phyloP scores from a whole-genome alignment of 2,797 vertebrate species.

The Takifugu ocellatus region DNA sequence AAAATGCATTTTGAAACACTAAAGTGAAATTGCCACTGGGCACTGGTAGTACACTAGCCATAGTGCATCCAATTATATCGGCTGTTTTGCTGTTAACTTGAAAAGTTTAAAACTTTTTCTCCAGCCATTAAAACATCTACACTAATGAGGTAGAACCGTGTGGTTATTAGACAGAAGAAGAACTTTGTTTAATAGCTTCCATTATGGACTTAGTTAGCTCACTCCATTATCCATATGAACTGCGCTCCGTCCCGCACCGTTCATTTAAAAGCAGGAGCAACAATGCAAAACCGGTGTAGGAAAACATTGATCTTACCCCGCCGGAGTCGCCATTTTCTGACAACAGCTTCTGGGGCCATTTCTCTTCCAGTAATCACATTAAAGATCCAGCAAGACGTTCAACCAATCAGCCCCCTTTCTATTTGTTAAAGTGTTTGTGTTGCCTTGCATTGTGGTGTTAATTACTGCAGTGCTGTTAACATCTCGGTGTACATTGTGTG shows the following conservation, averaged over 20 bases:
- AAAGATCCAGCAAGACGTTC: slow-evolving; percentile 37
- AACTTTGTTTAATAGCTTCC: slow-evolving; percentile 76
- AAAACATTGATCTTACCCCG: slow-evolving; percentile 64
- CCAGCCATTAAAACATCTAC: slow-evolving; percentile 59
- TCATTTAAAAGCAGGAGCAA: slow-evolving; percentile 61
- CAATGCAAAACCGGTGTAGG: slow-evolving; percentile 49
- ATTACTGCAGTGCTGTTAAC: slow-evolving; percentile 49
- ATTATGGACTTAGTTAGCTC: slow-evolving; percentile 73
- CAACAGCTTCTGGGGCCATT: slow-evolving; percentile 46
- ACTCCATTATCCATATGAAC: slow-evolving; percentile 73
- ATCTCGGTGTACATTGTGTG: slow-evolving; percentile 37
- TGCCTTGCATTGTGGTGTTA: slow-evolving; percentile 27
- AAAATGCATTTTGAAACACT: slow-evolving; percentile 21
- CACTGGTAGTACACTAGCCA: slow-evolving; percentile 22
- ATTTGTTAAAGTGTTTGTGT: slow-evolving; percentile 46
- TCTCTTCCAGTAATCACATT: slow-evolving; percentile 52
- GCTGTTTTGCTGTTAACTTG: slow-evolving; percentile 54
- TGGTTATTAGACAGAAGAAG: slow-evolving; percentile 63
- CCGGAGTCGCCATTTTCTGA: slow-evolving; percentile 52
- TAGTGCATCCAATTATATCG: slow-evolving; percentile 52
- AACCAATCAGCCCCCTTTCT: slow-evolving; percentile 39
- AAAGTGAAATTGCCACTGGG: slow-evolving; percentile 3
- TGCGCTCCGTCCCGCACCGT: slow-evolving; percentile 54
- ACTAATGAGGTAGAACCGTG: slow-evolving; percentile 69
- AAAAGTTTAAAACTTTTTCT: slow-evolving; percentile 64